A percentile compares a stretch with the other conserved stretches of the same genome.
phyloP scores from a whole-genome alignment of 2,797 vertebrate genomes.

The Rhincodon typus region DNA sequence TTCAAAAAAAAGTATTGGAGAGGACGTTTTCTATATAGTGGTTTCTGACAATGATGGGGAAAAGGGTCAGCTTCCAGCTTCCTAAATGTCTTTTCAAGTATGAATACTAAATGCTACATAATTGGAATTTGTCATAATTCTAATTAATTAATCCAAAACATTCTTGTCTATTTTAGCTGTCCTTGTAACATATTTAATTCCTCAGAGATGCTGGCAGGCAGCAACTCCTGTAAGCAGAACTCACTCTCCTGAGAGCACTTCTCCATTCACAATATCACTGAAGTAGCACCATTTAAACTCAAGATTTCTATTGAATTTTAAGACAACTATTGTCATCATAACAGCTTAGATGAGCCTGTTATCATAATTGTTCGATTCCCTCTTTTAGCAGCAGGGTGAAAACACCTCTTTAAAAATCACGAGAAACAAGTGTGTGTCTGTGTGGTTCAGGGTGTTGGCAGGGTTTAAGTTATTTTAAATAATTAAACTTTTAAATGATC shows the following conservation, averaged over 20 bases:
- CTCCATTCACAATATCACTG: not conserved
- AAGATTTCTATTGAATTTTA: slow-evolving; percentile 3
- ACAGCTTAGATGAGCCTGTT: not conserved
- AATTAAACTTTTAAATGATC: not conserved
- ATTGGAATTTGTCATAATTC: not conserved
- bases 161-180: not conserved
- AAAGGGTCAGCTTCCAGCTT: not conserved
- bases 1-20: not conserved
- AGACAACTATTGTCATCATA: not conserved
- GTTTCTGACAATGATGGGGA: not conserved
- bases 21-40: not conserved
- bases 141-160: not conserved
- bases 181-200: not conserved
- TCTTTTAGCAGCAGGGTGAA: not conserved
- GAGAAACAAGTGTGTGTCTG: not conserved
- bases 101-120: not conserved
- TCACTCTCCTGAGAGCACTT: not conserved
- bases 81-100: not conserved
- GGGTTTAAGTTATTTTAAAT: not conserved
- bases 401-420: not conserved
- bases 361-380: not conserved
- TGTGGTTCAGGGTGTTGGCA: not conserved
- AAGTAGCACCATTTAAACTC: not conserved
- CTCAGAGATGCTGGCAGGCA: not conserved
- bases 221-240: not conserved